Percentiles rank a stretch among this genome's conserved stretches.
phyloP scores from a whole-genome alignment of 2,888 invertebrate species.

The Linyphia triangularis region DNA sequence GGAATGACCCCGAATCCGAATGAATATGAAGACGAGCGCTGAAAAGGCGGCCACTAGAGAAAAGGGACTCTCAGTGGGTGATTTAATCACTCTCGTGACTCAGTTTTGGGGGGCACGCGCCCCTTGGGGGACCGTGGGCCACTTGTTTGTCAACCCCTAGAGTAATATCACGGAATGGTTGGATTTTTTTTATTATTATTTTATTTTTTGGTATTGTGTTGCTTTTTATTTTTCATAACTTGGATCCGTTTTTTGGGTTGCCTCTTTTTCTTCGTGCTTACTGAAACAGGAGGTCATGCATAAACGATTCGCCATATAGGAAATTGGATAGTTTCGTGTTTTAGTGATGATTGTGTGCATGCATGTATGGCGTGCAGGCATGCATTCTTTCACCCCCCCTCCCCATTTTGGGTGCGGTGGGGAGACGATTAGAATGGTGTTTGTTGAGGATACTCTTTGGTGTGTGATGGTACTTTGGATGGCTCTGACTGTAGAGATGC shows the following conservation, averaged over 20 bases:
- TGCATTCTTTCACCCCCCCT: not conserved
- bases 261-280: constrained; percentile 35
- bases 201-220: not conserved
- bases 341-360: constrained; percentile 65
- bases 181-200: constrained; percentile 12
- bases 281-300: constrained; percentile 68
- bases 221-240: constrained; percentile 47
- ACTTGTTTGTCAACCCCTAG: constrained; percentile 72
- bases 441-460: not conserved
- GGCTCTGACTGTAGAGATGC: too few relatives aligned
- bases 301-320: constrained; percentile 69
- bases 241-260: constrained; percentile 51
- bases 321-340: constrained; percentile 72
- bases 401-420: not conserved
- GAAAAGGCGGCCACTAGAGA: constrained; percentile 23
- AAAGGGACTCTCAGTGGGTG: constrained; percentile 39
- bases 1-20: constrained; percentile 7
- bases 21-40: constrained; percentile 40
- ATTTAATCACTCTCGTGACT: constrained; percentile 69
- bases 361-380: constrained; percentile 42
- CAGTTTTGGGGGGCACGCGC: constrained; percentile 24
- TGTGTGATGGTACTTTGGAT: too few relatives aligned
- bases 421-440: not conserved
- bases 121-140: constrained; percentile 21
- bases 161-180: constrained; percentile 70